phyloP scores from a whole-genome alignment of 2,797 vertebrate species.

The Sylvilagus floridanus region DNA sequence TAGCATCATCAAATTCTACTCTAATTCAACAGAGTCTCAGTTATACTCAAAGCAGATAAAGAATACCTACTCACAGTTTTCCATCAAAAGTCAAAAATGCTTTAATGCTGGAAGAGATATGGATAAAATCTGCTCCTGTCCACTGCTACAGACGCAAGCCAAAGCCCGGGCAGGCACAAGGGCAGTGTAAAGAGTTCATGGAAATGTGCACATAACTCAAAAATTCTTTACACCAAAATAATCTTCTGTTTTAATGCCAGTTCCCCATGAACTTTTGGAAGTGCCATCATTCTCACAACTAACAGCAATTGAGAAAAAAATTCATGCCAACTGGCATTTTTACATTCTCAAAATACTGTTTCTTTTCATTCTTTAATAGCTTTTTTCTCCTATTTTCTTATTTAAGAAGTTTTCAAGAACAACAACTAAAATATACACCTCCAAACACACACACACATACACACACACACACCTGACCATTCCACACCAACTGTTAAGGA shows the following conservation, averaged over 20 bases:
- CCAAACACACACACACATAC: background rate
- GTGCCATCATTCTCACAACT: background rate
- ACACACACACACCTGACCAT: background rate
- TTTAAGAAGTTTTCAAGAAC: slow-evolving; percentile 5
- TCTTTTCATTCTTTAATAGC: background rate
- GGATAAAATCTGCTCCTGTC: background rate
- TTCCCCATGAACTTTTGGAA: too few relatives aligned
- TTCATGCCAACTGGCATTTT: background rate
- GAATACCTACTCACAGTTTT: slow-evolving; percentile 25
- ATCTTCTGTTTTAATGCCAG: too few relatives aligned
- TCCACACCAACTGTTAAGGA: background rate
- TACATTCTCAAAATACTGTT: slow-evolving; percentile 35
- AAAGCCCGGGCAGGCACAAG: slow-evolving; percentile 59
- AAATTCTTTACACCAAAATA: too few relatives aligned
- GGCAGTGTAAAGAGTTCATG: too few relatives aligned
- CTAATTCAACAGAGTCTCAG: background rate
- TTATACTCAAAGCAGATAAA: slow-evolving; percentile 44
- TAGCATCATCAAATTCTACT: slow-evolving; percentile 42
- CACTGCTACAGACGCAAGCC: slow-evolving; percentile 63
- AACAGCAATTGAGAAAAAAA: background rate
- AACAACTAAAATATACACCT: background rate
- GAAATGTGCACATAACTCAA: too few relatives aligned
- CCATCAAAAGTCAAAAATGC: slow-evolving; percentile 38
- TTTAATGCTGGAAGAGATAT: background rate
- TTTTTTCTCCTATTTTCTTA: slow-evolving; percentile 3